Conservation (phyloP, 2,113 vertebrate species). For the Isichthys henryi region DNA sequence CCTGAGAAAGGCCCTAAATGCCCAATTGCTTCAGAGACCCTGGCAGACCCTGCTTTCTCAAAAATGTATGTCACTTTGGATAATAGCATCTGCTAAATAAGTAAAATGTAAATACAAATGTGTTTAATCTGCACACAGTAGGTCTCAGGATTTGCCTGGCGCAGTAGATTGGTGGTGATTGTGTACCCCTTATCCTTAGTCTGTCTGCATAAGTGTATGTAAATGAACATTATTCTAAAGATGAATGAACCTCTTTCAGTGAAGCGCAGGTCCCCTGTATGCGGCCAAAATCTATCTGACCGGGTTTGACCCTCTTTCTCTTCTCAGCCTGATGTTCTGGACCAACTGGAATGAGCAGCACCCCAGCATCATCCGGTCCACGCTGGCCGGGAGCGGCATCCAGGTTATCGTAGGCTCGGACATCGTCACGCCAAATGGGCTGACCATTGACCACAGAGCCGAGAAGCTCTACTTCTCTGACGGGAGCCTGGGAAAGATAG, state of each 20-base stretch:
- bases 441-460: constrained; percentile 72
- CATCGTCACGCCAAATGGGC: constrained; percentile 75
- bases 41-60: background rate
- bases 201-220: background rate
- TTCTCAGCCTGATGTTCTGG: constrained; percentile 82
- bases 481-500: constrained; percentile 74
- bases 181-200: background rate
- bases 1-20: background rate
- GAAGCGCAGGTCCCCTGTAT: background rate
- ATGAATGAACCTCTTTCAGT: background rate
- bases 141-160: background rate
- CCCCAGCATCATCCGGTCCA: constrained; percentile 75
- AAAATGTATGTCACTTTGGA: background rate
- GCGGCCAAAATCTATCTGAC: background rate
- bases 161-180: background rate
- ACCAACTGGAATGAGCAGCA: constrained; percentile 83
- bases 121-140: background rate
- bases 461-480: constrained; percentile 85
- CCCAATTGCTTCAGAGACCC: background rate
- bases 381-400: constrained; percentile 66
- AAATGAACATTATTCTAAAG: background rate
- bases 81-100: background rate
- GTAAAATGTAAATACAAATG: background rate
- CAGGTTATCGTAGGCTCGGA: constrained; percentile 71
- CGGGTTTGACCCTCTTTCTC: background rate